Conservation (phyloP, 1,140 invertebrate genomes). For the Calliphora vicina region DNA sequence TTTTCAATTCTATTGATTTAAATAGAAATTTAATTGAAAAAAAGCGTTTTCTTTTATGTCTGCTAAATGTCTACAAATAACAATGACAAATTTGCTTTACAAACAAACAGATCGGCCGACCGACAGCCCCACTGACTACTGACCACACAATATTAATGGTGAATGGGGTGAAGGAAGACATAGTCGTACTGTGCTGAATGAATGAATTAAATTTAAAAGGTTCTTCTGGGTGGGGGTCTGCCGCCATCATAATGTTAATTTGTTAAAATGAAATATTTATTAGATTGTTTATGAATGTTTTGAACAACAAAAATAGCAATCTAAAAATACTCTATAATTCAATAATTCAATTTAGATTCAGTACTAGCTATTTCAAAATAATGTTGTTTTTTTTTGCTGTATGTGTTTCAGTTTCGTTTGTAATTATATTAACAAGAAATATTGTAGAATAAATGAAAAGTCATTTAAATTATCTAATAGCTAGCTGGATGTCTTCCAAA, state of each 20-base stretch:
- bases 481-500: neutral
- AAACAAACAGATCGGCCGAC: neutral
- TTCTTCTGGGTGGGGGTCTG: neutral
- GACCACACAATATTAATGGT: neutral
- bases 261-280: neutral
- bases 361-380: no score
- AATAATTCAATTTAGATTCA: no score
- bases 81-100: neutral
- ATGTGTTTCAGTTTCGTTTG: no score
- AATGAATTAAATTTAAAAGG: neutral
- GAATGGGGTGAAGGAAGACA: neutral
- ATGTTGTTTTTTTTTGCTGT: no score
- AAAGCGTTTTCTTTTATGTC: neutral
- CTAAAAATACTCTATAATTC: no score
- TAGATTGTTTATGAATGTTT: neutral
- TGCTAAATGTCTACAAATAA: conserved; percentile 5
- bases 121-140: neutral
- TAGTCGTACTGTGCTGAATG: neutral
- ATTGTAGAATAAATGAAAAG: no score
- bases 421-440: no score
- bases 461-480: neutral
- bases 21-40: neutral
- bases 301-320: neutral
- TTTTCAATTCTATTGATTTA: neutral
- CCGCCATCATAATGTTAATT: neutral